Evolutionary conservation across 2,888 invertebrate species (phyloP).

Genomic region (Drosophila prostipennis): DNA sequence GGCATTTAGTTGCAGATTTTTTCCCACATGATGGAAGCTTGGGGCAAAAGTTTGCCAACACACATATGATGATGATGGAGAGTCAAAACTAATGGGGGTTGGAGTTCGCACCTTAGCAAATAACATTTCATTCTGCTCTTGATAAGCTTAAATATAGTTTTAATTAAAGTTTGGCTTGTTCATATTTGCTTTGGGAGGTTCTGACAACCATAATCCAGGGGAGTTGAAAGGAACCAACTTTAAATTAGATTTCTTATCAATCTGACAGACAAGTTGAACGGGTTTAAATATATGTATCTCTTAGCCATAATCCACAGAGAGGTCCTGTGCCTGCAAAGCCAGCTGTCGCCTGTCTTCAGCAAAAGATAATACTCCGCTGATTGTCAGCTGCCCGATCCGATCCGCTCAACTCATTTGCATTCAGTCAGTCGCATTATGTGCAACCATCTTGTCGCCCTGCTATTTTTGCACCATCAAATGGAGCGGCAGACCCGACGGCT

Average conservation of each 20-base stretch:
- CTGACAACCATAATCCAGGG: neutral
- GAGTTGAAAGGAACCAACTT: constrained; percentile 12
- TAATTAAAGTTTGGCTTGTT: constrained; percentile 4
- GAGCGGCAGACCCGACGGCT: constrained; percentile 35
- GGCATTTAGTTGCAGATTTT: constrained; percentile 70
- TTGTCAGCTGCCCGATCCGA: constrained; percentile 24
- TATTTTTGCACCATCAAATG: constrained; percentile 29
- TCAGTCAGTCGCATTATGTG: constrained; percentile 37
- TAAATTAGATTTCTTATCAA: constrained; percentile 28
- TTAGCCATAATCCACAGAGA: neutral
- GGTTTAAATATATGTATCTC: neutral
- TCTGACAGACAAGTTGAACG: constrained; percentile 6
- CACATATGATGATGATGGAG: neutral
- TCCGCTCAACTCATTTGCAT: constrained; percentile 32
- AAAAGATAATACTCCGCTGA: constrained; percentile 37
- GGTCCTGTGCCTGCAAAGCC: constrained; percentile 15
- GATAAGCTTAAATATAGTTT: constrained; percentile 22
- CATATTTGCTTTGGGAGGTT: neutral
- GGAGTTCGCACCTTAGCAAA: neutral
- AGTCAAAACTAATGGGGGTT: neutral
- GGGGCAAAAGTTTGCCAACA: constrained; percentile 2
- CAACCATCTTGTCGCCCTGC: constrained; percentile 7
- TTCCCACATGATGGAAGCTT: constrained; percentile 11
- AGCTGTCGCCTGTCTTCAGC: constrained; percentile 9
- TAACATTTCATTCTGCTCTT: constrained; percentile 1